Evolutionary conservation across 1,140 invertebrate species (phyloP), one percentile per base, ranked within the genome.

Genomic region (Heliconius hermathena): DNA sequence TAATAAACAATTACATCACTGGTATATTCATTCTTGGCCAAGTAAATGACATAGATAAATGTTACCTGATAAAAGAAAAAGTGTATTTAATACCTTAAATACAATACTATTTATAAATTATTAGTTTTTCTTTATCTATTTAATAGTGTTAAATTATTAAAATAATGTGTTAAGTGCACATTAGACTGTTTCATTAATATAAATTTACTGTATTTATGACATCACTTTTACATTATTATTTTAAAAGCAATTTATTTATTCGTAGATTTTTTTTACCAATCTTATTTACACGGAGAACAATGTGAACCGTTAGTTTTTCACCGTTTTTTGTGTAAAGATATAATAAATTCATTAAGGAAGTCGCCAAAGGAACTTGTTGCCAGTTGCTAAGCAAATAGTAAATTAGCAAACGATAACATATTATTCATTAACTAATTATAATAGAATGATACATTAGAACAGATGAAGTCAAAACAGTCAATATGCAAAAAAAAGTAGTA

Each of bases 401-500:
- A 22, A 22, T 22, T 57, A 57, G 9, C 54, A 66, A 66, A 66
- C 26, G 29, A 66, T 66, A 66, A 66, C 26, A 29, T 29, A 66
- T 22, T 66, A 29, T 66, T 4, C 54, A 57, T 22, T n/a, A 60
- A 22, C 0, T 57, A 11, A 66, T 16, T 66, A n/a, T n/a, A n/a
- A n/a, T n/a, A 66, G 11, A 66, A 66, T 66, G 4, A 29, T 26
- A 66, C 22, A 29, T 66, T 29, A 0, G 29, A 29, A 13, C 60
- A 60, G 22, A 66, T 26, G 22, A 66, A 66, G 60, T 66, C 60
- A 29, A 66, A 29, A 66, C 60, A 66, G 26, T 66, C 60, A 29
- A 66, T 66, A 66, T 66, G 60, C 26, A 29, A 66, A 80, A 80
- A 52, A 80, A 79, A 33, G 70, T 76, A 66, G 57, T 36, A 0